phyloP scores from a whole-genome alignment of 2,888 invertebrate species.

The Cecidostiba fungosa region DNA sequence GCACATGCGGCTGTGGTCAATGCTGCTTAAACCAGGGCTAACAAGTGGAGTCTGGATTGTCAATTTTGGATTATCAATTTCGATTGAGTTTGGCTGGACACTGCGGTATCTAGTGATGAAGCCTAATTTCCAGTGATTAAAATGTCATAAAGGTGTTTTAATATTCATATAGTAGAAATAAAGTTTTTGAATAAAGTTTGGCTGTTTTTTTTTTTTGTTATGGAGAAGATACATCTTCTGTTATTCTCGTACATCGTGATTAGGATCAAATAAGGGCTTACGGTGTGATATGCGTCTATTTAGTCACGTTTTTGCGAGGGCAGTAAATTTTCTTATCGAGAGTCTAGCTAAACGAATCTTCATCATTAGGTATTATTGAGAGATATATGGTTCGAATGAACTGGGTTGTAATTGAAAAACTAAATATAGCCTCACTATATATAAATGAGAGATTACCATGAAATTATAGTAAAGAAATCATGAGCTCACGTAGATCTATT shows the following conservation, averaged over 20 bases:
- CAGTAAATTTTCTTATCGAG: not conserved
- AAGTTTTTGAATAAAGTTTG: no score
- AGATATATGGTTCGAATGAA: not conserved
- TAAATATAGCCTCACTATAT: not conserved
- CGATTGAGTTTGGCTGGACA: not conserved
- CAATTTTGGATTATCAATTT: conserved; percentile 7
- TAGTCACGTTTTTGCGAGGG: not conserved
- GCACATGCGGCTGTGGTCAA: not conserved
- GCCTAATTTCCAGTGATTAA: not conserved
- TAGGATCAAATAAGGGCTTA: not conserved
- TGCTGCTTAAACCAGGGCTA: not conserved
- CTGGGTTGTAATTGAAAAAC: not conserved
- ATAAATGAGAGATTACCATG: not conserved
- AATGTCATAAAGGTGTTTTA: not conserved
- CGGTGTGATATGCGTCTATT: not conserved
- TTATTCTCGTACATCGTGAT: not conserved
- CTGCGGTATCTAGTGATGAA: not conserved
- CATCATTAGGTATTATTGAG: not conserved
- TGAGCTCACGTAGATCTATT: not conserved
- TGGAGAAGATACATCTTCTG: not conserved
- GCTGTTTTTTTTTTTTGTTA: no score
- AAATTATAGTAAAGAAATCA: not conserved
- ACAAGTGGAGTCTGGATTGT: not conserved
- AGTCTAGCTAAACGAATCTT: not conserved
- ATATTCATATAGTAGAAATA: no score